phyloP scores from a whole-genome alignment of 1,140 invertebrate genomes.

The Heliconius hermathena region DNA sequence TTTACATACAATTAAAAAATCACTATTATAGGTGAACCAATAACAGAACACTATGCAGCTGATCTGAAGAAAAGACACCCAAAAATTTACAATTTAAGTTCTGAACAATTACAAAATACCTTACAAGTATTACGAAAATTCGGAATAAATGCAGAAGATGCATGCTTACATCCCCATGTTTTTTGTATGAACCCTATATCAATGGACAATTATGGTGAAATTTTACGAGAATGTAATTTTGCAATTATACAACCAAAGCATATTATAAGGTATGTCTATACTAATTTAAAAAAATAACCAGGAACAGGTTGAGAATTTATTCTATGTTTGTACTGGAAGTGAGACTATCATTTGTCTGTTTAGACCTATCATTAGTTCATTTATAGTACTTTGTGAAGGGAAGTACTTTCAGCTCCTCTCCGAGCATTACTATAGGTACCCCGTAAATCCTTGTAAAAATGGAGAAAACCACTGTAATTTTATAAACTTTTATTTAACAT shows the following conservation, averaged over 20 bases:
- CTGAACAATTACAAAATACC: slow-evolving; percentile 56
- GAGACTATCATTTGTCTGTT: no score
- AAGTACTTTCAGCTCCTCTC: no score
- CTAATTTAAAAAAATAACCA: no score
- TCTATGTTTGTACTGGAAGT: no score
- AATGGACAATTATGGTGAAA: slow-evolving; percentile 81
- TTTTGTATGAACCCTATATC: slow-evolving; percentile 81
- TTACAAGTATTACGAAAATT: slow-evolving; percentile 65
- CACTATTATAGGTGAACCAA: slow-evolving; percentile 48
- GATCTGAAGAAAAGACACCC: slow-evolving; percentile 59
- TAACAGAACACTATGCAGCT: slow-evolving; percentile 41
- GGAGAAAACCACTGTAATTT: no score
- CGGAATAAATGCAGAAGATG: slow-evolving; percentile 68
- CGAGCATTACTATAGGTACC: no score
- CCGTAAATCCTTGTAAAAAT: no score
- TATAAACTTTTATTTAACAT: background rate
- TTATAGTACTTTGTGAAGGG: no score
- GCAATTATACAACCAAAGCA: slow-evolving; percentile 70
- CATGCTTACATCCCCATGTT: slow-evolving; percentile 78
- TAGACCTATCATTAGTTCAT: no score
- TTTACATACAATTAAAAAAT: background rate
- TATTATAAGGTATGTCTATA: slow-evolving; percentile 41
- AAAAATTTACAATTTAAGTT: slow-evolving; percentile 49
- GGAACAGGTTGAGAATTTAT: no score
- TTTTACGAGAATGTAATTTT: slow-evolving; percentile 82